Percentiles rank a stretch among this genome's conserved stretches.
phyloP scores from a whole-genome alignment of 2,888 invertebrate genomes.

The Acronicta leporina region DNA sequence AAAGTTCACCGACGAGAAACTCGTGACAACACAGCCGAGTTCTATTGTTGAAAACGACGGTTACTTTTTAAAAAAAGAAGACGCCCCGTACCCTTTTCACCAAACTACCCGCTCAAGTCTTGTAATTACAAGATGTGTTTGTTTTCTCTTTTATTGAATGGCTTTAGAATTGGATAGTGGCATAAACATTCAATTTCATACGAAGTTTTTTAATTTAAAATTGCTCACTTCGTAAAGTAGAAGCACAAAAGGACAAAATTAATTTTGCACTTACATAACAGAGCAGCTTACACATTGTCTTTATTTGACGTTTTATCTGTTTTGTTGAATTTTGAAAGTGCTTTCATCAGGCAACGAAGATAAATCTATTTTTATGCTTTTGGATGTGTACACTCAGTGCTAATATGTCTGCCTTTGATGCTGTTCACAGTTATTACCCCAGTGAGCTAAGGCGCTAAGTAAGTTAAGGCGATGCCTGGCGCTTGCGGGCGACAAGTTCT shows the following conservation, averaged over 20 bases:
- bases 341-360: constrained; percentile 27
- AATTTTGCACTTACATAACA: constrained; percentile 32
- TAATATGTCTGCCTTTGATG: constrained; percentile 22
- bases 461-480: constrained; percentile 6
- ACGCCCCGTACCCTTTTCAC: constrained; percentile 36
- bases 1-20: constrained; percentile 73
- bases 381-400: constrained; percentile 22
- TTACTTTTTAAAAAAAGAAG: constrained; percentile 52
- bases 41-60: constrained; percentile 64
- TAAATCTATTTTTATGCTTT: constrained; percentile 31
- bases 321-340: constrained; percentile 31
- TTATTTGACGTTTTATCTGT: constrained; percentile 35
- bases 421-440: constrained; percentile 11
- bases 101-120: constrained; percentile 33
- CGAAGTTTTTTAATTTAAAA: no score
- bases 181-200: not conserved
- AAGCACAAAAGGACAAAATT: constrained; percentile 29
- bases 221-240: not conserved
- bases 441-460: constrained; percentile 12
- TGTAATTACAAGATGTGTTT: constrained; percentile 27
- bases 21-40: constrained; percentile 63
- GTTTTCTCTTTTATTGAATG: constrained; percentile 11
- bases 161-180: constrained; percentile 3
- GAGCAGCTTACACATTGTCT: constrained; percentile 13
- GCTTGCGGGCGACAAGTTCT: not conserved